Evolutionary conservation across 2,113 vertebrate genomes (phyloP).

Genomic region (Seriola rivoliana): DNA sequence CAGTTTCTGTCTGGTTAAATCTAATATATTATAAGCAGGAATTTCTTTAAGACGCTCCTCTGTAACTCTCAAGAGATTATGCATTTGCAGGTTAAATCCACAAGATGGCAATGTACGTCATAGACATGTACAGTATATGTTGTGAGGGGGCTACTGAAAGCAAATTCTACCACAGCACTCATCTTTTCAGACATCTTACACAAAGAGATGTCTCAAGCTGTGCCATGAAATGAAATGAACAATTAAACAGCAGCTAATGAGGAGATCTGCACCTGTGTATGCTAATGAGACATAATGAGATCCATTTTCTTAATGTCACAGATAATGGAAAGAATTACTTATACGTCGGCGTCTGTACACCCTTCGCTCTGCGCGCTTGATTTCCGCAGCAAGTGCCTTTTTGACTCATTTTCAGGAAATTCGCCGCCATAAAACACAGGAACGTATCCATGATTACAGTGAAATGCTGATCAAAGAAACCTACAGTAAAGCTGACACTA

Average conservation of each 20-base stretch:
- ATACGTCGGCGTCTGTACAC: background rate
- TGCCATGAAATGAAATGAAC: conserved; percentile 53
- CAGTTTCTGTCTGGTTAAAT: background rate
- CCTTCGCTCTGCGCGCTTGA: conserved; percentile 5
- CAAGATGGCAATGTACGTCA: conserved; percentile 70
- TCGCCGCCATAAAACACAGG: background rate
- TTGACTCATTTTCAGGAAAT: conserved; percentile 25
- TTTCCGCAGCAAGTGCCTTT: conserved; percentile 36
- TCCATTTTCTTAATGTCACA: conserved; percentile 63
- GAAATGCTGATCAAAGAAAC: conserved; percentile 56
- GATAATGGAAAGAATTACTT: conserved; percentile 47
- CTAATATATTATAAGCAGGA: background rate
- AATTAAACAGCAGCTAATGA: conserved; percentile 37
- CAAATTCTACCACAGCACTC: conserved; percentile 1
- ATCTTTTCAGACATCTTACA: conserved; percentile 43
- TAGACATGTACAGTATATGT: background rate
- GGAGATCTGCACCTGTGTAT: conserved; percentile 58
- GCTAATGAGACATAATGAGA: conserved; percentile 58
- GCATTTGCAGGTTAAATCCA: conserved; percentile 60
- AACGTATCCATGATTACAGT: conserved; percentile 20
- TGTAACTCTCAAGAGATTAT: background rate
- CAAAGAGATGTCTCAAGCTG: conserved; percentile 42
- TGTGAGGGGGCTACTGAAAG: background rate
- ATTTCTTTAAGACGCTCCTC: background rate
- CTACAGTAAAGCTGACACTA: conserved; percentile 60